A percentile compares a stretch with the other conserved stretches of the same genome.
phyloP scores from a whole-genome alignment of 64 coral and sea anemone species.

The Pachyseris speciosa region DNA sequence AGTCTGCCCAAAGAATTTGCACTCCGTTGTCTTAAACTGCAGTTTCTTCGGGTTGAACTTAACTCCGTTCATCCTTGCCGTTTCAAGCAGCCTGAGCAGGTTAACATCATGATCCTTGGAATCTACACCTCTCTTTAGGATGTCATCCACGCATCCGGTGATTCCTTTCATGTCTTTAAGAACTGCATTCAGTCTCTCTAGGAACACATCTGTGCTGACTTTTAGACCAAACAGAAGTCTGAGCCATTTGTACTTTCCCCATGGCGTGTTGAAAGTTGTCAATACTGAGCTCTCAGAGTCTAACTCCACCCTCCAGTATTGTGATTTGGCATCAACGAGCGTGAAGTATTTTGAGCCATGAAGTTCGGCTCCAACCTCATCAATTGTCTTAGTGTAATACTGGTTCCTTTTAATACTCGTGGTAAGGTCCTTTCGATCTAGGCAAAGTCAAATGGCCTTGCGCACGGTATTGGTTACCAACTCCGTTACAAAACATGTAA shows the following conservation, averaged over 20 bases:
- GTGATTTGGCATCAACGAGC: neutral
- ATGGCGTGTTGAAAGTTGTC: slow-evolving; percentile 24
- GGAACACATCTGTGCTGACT: too few relatives aligned
- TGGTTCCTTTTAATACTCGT: neutral
- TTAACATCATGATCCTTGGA: slow-evolving; percentile 15
- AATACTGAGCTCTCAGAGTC: slow-evolving; percentile 1
- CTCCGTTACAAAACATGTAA: too few relatives aligned
- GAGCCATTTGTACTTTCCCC: slow-evolving; percentile 51
- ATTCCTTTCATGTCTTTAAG: slow-evolving; percentile 5
- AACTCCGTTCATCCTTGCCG: neutral
- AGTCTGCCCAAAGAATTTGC: neutral
- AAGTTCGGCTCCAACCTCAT: neutral
- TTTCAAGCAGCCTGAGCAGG: neutral
- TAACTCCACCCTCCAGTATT: slow-evolving; percentile 5
- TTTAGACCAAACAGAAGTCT: slow-evolving; percentile 43
- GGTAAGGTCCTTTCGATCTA: slow-evolving; percentile 14
- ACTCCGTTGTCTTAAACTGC: neutral
- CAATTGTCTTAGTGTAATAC: neutral
- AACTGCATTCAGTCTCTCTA: slow-evolving; percentile 25
- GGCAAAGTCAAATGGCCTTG: neutral
- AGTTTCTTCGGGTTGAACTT: slow-evolving; percentile 4
- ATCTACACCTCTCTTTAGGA: neutral
- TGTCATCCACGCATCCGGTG: slow-evolving; percentile 31
- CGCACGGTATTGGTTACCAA: too few relatives aligned
- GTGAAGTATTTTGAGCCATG: neutral